phyloP scores from a whole-genome alignment of 2,888 invertebrate genomes.

The Drosophila eohydei region DNA sequence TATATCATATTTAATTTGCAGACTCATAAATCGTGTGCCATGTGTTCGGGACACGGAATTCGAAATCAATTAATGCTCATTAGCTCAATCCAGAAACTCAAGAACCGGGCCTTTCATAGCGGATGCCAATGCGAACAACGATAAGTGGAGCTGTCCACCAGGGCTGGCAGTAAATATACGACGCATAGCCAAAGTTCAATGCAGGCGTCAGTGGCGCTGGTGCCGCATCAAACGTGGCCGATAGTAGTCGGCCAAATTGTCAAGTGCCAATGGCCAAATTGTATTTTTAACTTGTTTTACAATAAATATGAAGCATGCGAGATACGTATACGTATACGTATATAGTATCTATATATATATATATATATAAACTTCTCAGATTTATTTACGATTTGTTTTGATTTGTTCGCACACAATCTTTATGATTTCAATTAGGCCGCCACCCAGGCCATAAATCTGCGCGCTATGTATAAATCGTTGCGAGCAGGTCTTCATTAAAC shows the following conservation, averaged over 20 bases:
- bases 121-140: slow-evolving; percentile 19
- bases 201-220: slow-evolving; percentile 27
- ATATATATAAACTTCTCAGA: slow-evolving; percentile 23
- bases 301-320: slow-evolving; percentile 16
- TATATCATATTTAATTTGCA: slow-evolving; percentile 31
- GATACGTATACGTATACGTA: too few species aligned
- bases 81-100: slow-evolving; percentile 44
- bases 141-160: slow-evolving; percentile 61
- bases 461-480: slow-evolving; percentile 17
- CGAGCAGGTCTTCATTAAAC: slow-evolving; percentile 23
- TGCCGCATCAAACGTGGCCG: slow-evolving; percentile 63
- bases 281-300: slow-evolving; percentile 52
- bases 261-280: slow-evolving; percentile 54
- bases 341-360: too few species aligned
- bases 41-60: slow-evolving; percentile 24
- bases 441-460: slow-evolving; percentile 51
- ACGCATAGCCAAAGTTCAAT: slow-evolving; percentile 66
- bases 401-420: slow-evolving; percentile 61
- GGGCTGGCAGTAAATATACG: slow-evolving; percentile 56
- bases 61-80: slow-evolving; percentile 69
- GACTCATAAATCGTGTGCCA: slow-evolving; percentile 34
- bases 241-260: slow-evolving; percentile 41
- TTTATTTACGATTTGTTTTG: slow-evolving; percentile 78
- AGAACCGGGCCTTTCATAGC: slow-evolving; percentile 38
- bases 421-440: slow-evolving; percentile 59